Evolutionary conservation across 2,113 vertebrate species (phyloP), one percentile per base, ranked within the genome.

Genomic region (Melanerpes formicivorus): DNA sequence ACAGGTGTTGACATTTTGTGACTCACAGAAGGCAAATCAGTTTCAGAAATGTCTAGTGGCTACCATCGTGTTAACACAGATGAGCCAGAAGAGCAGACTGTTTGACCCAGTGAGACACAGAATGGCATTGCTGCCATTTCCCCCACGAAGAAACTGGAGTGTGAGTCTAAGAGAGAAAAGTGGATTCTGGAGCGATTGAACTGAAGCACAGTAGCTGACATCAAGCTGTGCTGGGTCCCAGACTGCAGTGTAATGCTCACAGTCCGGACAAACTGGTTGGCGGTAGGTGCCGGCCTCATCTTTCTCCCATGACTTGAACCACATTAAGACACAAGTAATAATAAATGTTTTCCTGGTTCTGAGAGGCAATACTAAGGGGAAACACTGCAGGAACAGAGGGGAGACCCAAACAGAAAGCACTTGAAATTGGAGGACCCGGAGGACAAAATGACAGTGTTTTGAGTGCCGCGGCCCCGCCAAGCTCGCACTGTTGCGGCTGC

Each of bases 361-460:
- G 37, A 42, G 30, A 60, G 48, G 29, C 0, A 15, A 16, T 2
- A 3, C 69, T 2, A 5, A 25, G 29, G 46, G n/a, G 54, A 9
- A 48, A 4, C 0, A 32, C 72, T 56, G 48, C 25, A 10, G 64
- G 8, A 26, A 17, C 19, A 8, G 25, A 16, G 17, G 13, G 52
- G 8, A 60, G 60, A 23, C 6, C 54, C 60, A 23, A 19, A 34
- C 29, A 15, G 17, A 11, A 18, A 27, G 44, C 50, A 4, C 70
- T 5, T 1, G 10, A 17, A 9, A 26, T 0, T 7, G 27, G 50
- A 50, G 30, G 29, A 15, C 32, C 0, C 8, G 23, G 58, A 50
- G 34, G 29, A 15, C 42, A 9, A n/a, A n/a, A 15, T 1, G n/a
- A 6, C 16, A 6, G 26, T 1, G 14, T 3, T 1, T 1, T 2